These are phyloP conservation scores for Chiridota heheva DNA, from an alignment of 35 echinoderm and acorn worm genomes.

Conservation along the genomic window DNA sequence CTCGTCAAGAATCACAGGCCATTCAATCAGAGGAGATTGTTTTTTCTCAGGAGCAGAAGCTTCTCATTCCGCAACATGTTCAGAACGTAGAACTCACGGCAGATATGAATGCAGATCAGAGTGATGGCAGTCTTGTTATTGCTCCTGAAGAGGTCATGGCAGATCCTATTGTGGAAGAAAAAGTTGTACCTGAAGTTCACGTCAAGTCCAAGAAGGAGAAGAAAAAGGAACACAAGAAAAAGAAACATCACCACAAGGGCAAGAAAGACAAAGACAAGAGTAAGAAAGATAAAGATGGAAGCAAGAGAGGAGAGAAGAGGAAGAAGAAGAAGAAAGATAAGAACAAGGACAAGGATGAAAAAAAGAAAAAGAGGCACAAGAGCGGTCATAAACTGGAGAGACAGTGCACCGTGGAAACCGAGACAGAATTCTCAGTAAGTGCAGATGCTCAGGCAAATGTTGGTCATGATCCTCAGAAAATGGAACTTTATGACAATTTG, in stretches of 20 bases:
- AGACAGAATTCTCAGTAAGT: too few relatives aligned
- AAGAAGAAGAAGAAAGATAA: conserved; percentile 59
- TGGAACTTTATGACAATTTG: too few relatives aligned
- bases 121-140: conserved; percentile 37
- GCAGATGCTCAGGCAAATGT: too few relatives aligned
- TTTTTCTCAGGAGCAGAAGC: too few relatives aligned
- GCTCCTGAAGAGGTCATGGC: conserved; percentile 3
- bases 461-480: too few relatives aligned
- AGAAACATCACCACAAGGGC: conserved; percentile 40
- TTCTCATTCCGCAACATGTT: too few relatives aligned
- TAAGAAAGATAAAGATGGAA: conserved; percentile 15
- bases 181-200: neutral
- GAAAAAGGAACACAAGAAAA: conserved; percentile 67
- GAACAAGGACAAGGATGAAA: conserved; percentile 54
- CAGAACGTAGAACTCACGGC: too few relatives aligned
- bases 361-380: conserved; percentile 30
- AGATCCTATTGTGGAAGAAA: neutral
- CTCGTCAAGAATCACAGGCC: too few relatives aligned
- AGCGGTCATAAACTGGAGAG: conserved; percentile 15
- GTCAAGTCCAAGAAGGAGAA: conserved; percentile 37
- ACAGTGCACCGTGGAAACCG: conserved; percentile 5
- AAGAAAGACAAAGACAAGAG: conserved; percentile 67
- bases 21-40: too few relatives aligned
- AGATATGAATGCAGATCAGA: conserved; percentile 21
- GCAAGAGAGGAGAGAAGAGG: conserved; percentile 15